Evolutionary conservation across 2,113 vertebrate species (phyloP), one percentile per base, ranked within the genome.

Genomic region (Triplophysa tibetana): DNA sequence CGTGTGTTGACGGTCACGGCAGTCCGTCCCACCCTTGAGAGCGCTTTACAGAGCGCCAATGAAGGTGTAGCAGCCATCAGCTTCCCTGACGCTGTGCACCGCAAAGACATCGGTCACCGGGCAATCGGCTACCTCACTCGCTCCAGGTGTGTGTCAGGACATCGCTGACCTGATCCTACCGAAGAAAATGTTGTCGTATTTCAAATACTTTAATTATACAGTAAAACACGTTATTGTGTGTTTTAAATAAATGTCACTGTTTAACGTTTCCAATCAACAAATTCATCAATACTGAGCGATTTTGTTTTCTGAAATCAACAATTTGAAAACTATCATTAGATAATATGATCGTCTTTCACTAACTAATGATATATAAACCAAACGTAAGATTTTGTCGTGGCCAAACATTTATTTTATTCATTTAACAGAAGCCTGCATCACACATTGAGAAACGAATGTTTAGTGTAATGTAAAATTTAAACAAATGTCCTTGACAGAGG

Each of bases 1-100:
- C 92, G 97, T 74, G 97, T 99, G 64, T 92, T 99, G 7, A 90
- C 95, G 0, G 94, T 99, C 24, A 98, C 96, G 0, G 95, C 96
- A 0, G 79, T 97, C 73, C 73, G 64, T 19, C 82, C 93, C 3
- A 93, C 94, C 19, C 88, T 99, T 21, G 77, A 89, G 19, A 56
- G 77, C 0, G 96, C 97, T 0, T 87, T 98, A 65, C 85, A 88
- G 4, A 88, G 92, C 0, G 96, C 95, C 89, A 96, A 94, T 87
- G 91, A 77, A 81, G 96, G 95, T 1, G 91, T 95, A 62, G 89
- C 90, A 0, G 70, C 90, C 1, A 82, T 98, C 12, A 87, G 87
- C 26, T 99, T 98, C 89, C 92, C 93, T 4, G 95, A 93, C 0
- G 95, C 95, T 1, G 85, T 92, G 69, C 97, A 93, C 82, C 94